These are phyloP conservation scores for Vipera latastei DNA, from an alignment of 2,797 vertebrate species.

Conservation along the genomic window DNA sequence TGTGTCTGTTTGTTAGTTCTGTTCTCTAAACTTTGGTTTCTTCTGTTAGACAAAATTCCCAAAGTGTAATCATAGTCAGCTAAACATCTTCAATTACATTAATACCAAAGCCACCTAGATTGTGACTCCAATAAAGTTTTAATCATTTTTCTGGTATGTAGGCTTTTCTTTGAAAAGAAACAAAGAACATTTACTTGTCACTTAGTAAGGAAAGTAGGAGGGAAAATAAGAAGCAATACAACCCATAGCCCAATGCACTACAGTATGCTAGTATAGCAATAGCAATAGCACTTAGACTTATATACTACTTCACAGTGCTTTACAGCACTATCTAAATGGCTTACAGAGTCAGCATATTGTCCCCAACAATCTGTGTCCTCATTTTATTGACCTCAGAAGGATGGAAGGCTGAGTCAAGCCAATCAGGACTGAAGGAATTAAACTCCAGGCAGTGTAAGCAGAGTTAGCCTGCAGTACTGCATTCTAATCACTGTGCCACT, in stretches of 20 bases:
- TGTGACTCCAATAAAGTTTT: neutral
- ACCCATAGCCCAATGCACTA: neutral
- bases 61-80: neutral
- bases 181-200: neutral
- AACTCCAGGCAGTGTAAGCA: neutral
- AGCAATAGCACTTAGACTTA: neutral
- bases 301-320: neutral
- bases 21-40: neutral
- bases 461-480: neutral
- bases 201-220: neutral
- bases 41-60: neutral
- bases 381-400: neutral
- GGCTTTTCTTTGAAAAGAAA: neutral
- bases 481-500: neutral
- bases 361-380: neutral
- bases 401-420: neutral
- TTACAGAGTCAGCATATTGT: neutral
- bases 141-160: neutral
- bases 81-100: neutral
- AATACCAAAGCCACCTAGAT: neutral
- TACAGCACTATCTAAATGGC: neutral
- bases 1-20: conserved; percentile 16
- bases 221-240: neutral
- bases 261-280: neutral
- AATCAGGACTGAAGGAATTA: neutral